These are phyloP conservation scores for Alcedo atthis DNA, from an alignment of 2,797 vertebrate species.

Conservation along the genomic window DNA sequence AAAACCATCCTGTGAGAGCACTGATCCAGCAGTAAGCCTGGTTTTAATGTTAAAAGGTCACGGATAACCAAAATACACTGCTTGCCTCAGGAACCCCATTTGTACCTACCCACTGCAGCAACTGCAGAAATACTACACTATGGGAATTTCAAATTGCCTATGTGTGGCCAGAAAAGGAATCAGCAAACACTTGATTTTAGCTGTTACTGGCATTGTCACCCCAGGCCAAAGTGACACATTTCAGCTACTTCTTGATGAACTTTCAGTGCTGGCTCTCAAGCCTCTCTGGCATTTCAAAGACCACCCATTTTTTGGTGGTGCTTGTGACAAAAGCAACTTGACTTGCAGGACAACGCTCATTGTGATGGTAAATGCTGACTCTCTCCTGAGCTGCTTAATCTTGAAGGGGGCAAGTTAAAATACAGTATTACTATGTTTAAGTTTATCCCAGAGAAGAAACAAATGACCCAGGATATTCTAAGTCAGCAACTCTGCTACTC, in stretches of 20 bases:
- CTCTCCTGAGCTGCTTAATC: neutral
- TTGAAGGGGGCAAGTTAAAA: neutral
- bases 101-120: neutral
- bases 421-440: neutral
- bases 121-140: neutral
- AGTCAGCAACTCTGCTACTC: neutral
- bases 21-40: neutral
- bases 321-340: neutral
- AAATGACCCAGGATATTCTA: neutral
- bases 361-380: neutral
- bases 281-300: neutral
- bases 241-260: neutral
- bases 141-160: fast-evolving
- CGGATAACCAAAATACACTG: neutral
- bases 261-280: neutral
- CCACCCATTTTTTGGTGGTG: neutral
- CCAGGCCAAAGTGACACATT: neutral
- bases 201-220: neutral
- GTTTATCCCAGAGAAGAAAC: neutral
- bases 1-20: neutral
- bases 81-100: neutral
- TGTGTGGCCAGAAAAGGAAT: neutral
- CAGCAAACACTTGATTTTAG: neutral
- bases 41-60: neutral
- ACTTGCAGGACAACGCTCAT: neutral